Conservation (phyloP, 2,797 vertebrate species). For the Arctocebus calabarensis region DNA sequence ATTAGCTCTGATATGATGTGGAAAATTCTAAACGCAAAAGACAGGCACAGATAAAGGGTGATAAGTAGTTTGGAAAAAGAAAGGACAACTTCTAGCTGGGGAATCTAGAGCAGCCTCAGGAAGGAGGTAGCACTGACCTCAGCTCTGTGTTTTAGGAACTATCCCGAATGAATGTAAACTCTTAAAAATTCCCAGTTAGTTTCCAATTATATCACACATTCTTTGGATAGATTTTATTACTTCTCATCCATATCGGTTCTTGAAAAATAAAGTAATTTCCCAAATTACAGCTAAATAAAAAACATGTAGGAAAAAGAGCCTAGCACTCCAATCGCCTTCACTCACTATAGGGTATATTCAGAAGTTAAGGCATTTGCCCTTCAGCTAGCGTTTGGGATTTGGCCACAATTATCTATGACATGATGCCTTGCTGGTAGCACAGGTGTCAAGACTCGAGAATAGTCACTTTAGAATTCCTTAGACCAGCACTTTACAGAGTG, state of each 20-base stretch:
- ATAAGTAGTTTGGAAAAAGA: neutral
- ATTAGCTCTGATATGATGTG: neutral
- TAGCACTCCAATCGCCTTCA: neutral
- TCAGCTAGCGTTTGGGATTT: neutral
- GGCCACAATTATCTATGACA: neutral
- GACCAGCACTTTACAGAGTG: neutral
- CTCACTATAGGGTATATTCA: neutral
- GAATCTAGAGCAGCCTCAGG: neutral
- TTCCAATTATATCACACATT: neutral
- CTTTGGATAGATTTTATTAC: neutral
- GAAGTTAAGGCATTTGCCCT: neutral
- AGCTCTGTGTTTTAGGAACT: neutral
- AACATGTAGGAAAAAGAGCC: neutral
- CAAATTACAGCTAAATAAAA: neutral
- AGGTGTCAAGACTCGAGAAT: neutral
- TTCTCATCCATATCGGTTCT: neutral
- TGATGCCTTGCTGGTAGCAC: neutral
- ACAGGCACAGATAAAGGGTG: neutral
- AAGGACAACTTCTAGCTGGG: neutral
- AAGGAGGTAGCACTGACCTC: neutral
- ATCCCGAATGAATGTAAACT: neutral
- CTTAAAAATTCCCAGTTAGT: neutral
- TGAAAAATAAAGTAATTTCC: conserved; percentile 15
- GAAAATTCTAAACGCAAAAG: neutral
- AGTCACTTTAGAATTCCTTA: neutral